Percentiles rank a stretch among this genome's conserved stretches.
Conservation (phyloP, 2,113 vertebrate genomes). For the Myanophis thanlyinensis region DNA sequence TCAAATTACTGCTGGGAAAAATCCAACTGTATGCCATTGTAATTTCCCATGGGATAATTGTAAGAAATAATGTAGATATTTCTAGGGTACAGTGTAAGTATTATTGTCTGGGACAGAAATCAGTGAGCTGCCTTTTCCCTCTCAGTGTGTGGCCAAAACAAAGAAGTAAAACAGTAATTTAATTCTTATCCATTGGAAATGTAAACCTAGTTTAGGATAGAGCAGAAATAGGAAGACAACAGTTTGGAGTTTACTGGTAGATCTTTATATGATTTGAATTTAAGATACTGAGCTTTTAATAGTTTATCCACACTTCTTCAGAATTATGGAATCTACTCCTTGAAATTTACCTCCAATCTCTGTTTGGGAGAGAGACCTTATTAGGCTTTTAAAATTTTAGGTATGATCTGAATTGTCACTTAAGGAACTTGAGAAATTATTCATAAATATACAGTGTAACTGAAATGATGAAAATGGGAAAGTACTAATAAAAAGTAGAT, state of each 20-base stretch:
- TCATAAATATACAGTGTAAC: neutral
- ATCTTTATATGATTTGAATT: neutral
- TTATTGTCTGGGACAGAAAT: neutral
- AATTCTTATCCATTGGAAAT: neutral
- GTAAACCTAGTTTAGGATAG: neutral
- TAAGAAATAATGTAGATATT: neutral
- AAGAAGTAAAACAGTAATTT: neutral
- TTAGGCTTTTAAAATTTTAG: neutral
- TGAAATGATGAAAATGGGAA: neutral
- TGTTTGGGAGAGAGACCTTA: neutral
- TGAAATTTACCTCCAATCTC: neutral
- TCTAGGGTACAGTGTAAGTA: conserved; percentile 2
- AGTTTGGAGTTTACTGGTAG: neutral
- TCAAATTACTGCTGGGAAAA: conserved; percentile 11
- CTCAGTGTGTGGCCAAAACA: neutral
- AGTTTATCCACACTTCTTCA: neutral
- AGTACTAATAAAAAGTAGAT: neutral
- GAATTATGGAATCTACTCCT: neutral
- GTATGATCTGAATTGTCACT: neutral
- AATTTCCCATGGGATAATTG: neutral
- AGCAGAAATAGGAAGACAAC: neutral
- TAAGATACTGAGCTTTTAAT: neutral
- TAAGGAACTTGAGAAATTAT: neutral
- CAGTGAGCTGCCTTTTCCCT: neutral
- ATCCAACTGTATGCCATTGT: conserved; percentile 1